Base-by-base conservation (phyloP, 2,113 vertebrate genomes). In the Catharus bicknelli region DNA sequence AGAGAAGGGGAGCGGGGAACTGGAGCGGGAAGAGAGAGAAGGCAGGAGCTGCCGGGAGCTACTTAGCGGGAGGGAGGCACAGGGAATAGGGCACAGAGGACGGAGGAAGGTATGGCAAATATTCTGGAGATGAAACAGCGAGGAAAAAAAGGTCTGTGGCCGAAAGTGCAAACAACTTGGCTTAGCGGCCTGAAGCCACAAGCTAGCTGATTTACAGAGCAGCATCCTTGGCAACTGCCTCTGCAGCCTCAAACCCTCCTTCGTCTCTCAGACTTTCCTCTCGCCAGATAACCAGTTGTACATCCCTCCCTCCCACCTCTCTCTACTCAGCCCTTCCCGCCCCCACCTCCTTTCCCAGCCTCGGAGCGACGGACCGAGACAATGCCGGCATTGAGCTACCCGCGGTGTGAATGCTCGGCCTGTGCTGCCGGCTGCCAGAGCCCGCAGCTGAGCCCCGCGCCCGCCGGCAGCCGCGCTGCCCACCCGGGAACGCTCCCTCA, bases 331-430 rank as follows among this genome's bases (percentile, higher is more conserved):
- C 87, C 76, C 69, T 90, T 87, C 88, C 92, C 62, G 45, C 79
- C 91, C 77, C 91, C 95, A 74, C 73, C 90, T 68, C 76, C 72
- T 72, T 88, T 88, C 91, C 76, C 88, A 86, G 91, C 90, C 93
- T 78, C 29, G 47, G 94, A 96, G 95, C 91, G 97, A 73, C 70
- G 95, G 93, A 76, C n/a, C 29, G 61, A 95, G 96, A 98, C 98
- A 98, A 98, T 96, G 97, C 94, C 90, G 92, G 96, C 90, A 98
- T 98, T 98, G 97, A 98, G 96, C 95, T 86, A 93, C 92, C 95
- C 74, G 76, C 94, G 82, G 92, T 70, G 93, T 98, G 98, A 98
- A 98, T 98, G 77, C 96, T 51, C 76, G 93, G 94, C 94, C 96
- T 98, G 98, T 98, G 94, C 96, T 94, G 90, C 93, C 81, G 93